These are phyloP conservation scores for Trissonchulus latispiculum DNA, from an alignment of 2,888 invertebrate genomes.

Conservation along the genomic window DNA sequence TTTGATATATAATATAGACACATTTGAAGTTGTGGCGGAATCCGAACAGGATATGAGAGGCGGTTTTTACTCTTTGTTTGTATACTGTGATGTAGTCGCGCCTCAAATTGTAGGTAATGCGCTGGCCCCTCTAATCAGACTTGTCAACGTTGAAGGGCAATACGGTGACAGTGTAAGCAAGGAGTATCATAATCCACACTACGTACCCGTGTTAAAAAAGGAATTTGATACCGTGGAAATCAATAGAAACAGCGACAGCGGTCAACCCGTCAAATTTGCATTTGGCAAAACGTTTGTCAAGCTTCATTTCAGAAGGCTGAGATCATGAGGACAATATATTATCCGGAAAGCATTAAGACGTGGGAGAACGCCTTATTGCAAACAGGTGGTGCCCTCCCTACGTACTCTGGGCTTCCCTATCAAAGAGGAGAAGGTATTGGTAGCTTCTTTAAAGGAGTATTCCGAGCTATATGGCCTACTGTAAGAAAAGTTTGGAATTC, in stretches of 20 bases:
- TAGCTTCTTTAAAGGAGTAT: too few relatives aligned
- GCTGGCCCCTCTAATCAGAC: background rate
- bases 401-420: background rate
- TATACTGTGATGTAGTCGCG: slow-evolving; percentile 12
- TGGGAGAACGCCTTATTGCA: too few relatives aligned
- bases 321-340: background rate
- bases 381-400: background rate
- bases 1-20: too few relatives aligned
- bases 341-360: too few relatives aligned
- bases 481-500: too few relatives aligned
- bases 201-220: slow-evolving; percentile 6
- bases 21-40: background rate
- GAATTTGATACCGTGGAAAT: background rate
- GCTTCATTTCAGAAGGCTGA: slow-evolving; percentile 10
- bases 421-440: too few relatives aligned
- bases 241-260: slow-evolving; percentile 9
- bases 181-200: background rate
- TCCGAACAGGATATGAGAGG: slow-evolving; percentile 11
- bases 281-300: slow-evolving; percentile 19
- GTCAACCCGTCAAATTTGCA: background rate
- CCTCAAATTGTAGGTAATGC: slow-evolving; percentile 10
- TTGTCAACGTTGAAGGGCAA: background rate
- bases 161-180: slow-evolving; percentile 11
- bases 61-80: slow-evolving; percentile 8
- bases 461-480: too few relatives aligned